Conservation (phyloP, 2,888 invertebrate species). For the Pseudeuparius sepicola region DNA sequence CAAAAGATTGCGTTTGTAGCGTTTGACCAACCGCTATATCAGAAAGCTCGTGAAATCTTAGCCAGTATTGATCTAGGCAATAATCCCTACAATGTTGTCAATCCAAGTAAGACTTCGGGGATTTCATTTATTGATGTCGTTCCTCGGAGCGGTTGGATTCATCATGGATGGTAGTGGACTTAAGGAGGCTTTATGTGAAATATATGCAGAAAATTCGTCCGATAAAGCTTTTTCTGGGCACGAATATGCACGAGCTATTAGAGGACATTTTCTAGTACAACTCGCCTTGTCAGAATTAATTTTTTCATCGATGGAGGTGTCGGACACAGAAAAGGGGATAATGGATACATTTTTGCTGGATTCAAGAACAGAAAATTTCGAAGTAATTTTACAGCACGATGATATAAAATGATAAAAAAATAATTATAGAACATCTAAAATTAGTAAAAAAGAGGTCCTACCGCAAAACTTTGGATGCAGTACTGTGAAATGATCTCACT, state of each 20-base stretch:
- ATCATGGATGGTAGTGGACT: no score
- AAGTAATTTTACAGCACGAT: slow-evolving; percentile 17
- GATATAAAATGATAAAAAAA: slow-evolving; percentile 21
- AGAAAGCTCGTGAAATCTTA: slow-evolving; percentile 27
- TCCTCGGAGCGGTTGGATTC: no score
- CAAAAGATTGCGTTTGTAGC: slow-evolving; percentile 22
- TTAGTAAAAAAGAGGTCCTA: no score
- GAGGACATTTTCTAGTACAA: slow-evolving; percentile 22
- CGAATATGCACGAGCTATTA: slow-evolving; percentile 29
- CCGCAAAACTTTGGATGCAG: no score
- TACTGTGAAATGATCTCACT: no score
- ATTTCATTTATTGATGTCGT: no score
- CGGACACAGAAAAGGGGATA: slow-evolving; percentile 22
- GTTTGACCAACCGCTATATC: slow-evolving; percentile 28
- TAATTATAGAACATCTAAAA: no score
- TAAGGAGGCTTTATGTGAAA: no score
- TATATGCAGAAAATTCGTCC: slow-evolving; percentile 10
- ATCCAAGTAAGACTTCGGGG: no score
- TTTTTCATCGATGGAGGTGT: slow-evolving; percentile 20
- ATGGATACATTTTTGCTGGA: slow-evolving; percentile 22
- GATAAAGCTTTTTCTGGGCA: slow-evolving; percentile 21
- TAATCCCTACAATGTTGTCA: slow-evolving; percentile 20
- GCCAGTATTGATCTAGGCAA: slow-evolving; percentile 22
- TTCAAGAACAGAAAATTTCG: slow-evolving; percentile 17
- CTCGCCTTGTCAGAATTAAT: slow-evolving; percentile 25